A percentile compares a stretch with the other conserved stretches of the same genome.
Conservation (phyloP, 2,888 invertebrate species). For the Eulithis prunata region DNA sequence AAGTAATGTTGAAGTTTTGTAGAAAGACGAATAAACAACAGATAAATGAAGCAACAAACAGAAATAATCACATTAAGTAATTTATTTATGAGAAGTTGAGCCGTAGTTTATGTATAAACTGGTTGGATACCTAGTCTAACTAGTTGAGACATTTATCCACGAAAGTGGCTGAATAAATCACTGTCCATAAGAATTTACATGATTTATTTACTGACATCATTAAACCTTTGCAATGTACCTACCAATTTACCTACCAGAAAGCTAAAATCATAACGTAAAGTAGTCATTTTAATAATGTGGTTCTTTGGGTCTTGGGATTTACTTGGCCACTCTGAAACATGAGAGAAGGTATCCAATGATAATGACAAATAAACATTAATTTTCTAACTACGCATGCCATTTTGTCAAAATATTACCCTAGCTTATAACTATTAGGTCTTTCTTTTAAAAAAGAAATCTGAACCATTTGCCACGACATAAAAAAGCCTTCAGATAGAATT, state of each 20-base stretch:
- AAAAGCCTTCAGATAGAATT: not conserved
- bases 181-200: constrained; percentile 23
- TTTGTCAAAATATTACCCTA: no score
- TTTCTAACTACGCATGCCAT: no score
- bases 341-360: no score
- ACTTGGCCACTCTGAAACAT: not conserved
- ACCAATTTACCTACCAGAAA: constrained; percentile 16
- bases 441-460: not conserved
- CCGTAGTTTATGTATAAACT: constrained; percentile 15
- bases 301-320: no score
- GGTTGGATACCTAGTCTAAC: constrained; percentile 19
- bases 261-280: not conserved
- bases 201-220: constrained; percentile 20
- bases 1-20: no score
- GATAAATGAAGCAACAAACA: constrained; percentile 2
- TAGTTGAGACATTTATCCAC: constrained; percentile 30
- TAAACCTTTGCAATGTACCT: constrained; percentile 7
- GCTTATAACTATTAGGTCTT: no score
- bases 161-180: constrained; percentile 32
- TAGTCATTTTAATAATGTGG: not conserved
- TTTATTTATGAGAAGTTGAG: constrained; percentile 23
- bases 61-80: constrained; percentile 14
- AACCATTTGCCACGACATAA: not conserved
- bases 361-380: no score
- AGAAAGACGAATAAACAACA: not conserved